These are phyloP conservation scores for Dipodomys merriami DNA, from an alignment of 2,113 vertebrate genomes.

Conservation along the genomic window DNA sequence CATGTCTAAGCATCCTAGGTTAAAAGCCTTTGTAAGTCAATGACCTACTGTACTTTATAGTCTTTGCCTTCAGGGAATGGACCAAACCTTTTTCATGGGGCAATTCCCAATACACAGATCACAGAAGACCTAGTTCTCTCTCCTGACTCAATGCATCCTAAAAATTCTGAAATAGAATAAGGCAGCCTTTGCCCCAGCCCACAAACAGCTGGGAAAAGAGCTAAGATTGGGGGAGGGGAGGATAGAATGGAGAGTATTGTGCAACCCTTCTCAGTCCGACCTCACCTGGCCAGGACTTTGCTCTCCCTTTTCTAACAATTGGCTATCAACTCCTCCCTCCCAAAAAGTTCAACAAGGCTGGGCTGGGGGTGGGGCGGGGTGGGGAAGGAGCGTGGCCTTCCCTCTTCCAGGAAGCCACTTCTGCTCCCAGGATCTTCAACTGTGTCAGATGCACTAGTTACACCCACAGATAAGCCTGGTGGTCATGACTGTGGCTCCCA, in stretches of 20 bases:
- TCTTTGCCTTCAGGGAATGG: not conserved
- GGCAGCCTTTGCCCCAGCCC: not conserved
- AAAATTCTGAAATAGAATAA: not conserved
- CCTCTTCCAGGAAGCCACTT: not conserved
- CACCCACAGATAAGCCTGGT: not conserved
- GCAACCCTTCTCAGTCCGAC: not conserved
- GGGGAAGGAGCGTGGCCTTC: not conserved
- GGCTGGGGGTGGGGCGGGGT: too few species aligned
- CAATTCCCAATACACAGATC: not conserved
- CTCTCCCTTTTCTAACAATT: not conserved
- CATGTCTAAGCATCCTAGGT: not conserved
- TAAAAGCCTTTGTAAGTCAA: not conserved
- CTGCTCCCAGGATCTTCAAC: not conserved
- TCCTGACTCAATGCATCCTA: constrained; percentile 40
- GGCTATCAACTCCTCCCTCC: not conserved
- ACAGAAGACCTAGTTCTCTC: not conserved
- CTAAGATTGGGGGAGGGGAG: accelerated
- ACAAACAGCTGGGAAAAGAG: constrained; percentile 33
- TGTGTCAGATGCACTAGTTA: not conserved
- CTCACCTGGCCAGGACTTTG: constrained; percentile 56
- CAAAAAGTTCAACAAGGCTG: not conserved
- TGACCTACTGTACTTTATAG: not conserved
- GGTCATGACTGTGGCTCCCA: not conserved
- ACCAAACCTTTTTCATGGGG: not conserved
- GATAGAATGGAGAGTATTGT: not conserved